Percentiles rank a stretch among this genome's conserved stretches.
Conservation (phyloP, 2,113 vertebrate species). For the Centropus bengalensis region DNA sequence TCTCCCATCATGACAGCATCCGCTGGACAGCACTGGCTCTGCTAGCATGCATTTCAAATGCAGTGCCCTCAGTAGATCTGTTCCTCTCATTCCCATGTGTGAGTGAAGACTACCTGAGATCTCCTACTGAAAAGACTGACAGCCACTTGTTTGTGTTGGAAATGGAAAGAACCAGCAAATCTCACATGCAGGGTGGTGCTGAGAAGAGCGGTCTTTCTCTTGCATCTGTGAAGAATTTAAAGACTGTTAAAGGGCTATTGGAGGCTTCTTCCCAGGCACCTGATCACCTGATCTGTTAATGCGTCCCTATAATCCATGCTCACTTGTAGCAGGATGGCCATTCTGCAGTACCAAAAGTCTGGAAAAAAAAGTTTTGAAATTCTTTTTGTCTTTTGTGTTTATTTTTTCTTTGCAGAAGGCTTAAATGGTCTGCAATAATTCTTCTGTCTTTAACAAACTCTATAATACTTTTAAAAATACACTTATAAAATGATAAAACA, state of each 20-base stretch:
- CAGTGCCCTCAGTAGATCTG: background rate
- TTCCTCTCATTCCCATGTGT: background rate
- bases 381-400: background rate
- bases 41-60: background rate
- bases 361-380: background rate
- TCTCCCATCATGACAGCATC: rapidly evolving
- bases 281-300: background rate
- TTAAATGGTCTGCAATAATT: background rate
- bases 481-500: background rate
- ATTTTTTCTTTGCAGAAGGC: background rate
- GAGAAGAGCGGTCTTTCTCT: background rate
- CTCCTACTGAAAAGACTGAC: background rate
- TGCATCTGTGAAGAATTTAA: background rate
- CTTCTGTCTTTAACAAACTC: background rate
- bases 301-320: background rate
- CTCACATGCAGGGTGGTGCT: background rate
- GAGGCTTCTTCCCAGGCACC: background rate
- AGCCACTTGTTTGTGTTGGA: background rate
- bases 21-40: background rate
- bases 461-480: background rate
- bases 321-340: background rate
- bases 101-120: background rate
- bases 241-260: background rate
- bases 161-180: background rate
- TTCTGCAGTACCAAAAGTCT: background rate